phyloP scores from a whole-genome alignment of 2,113 vertebrate genomes.

The Ceratotherium simum region DNA sequence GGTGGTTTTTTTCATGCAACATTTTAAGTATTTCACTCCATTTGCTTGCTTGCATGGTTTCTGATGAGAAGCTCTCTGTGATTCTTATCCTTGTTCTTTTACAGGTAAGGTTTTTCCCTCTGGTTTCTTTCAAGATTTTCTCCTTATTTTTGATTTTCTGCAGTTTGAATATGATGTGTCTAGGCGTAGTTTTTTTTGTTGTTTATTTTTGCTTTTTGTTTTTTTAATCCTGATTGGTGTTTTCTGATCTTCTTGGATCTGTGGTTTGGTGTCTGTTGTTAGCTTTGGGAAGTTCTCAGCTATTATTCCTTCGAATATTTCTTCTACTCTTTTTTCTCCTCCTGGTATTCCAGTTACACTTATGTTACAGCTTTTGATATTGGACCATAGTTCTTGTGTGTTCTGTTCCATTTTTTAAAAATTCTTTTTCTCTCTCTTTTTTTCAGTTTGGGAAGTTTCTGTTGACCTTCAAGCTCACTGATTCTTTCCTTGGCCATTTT shows the following conservation, averaged over 20 bases:
- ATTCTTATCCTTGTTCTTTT: not conserved
- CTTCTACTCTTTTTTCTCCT: not conserved
- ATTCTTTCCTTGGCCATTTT: not conserved
- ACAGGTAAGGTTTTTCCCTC: not conserved
- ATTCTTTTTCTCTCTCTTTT: not conserved
- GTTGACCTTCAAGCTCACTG: not conserved
- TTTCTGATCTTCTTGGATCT: not conserved
- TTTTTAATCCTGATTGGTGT: not conserved
- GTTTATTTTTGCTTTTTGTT: not conserved
- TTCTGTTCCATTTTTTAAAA: not conserved
- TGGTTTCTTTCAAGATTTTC: conserved; percentile 25
- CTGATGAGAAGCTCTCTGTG: not conserved
- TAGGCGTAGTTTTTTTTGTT: no score
- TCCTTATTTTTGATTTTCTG: conserved; percentile 28
- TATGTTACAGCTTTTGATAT: not conserved
- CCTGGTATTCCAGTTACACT: not conserved
- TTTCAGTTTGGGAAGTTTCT: not conserved
- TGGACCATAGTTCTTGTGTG: not conserved
- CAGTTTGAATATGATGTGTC: not conserved
- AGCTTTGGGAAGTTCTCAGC: conserved; percentile 1
- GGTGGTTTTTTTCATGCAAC: not conserved
- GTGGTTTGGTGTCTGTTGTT: not conserved
- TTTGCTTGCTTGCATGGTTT: not conserved
- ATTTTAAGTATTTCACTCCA: not conserved
- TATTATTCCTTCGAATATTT: not conserved